A percentile compares a stretch with the other conserved stretches of the same genome.
phyloP scores from a whole-genome alignment of 2,888 invertebrate genomes.

The Hyposoter didymator region DNA sequence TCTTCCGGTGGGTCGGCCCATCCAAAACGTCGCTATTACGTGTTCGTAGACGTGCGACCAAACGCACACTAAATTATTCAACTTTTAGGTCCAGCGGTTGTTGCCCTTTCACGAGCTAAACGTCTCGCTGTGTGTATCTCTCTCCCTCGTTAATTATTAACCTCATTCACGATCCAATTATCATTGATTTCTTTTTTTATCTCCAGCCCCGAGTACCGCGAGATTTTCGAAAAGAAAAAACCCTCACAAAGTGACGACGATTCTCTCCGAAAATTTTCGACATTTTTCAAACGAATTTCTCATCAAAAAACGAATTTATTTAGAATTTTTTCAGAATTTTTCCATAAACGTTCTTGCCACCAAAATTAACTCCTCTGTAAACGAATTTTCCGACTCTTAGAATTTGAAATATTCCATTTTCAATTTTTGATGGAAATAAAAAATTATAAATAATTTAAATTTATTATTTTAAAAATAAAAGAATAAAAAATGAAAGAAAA shows the following conservation, averaged over 20 bases:
- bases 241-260: slow-evolving; percentile 42
- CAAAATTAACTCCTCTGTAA: too few relatives aligned
- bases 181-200: slow-evolving; percentile 60
- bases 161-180: slow-evolving; percentile 61
- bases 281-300: neutral
- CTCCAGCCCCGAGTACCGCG: slow-evolving; percentile 34
- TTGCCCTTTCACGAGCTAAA: slow-evolving; percentile 11
- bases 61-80: slow-evolving; percentile 47
- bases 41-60: slow-evolving; percentile 47
- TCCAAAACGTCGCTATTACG: slow-evolving; percentile 55
- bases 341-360: too few relatives aligned
- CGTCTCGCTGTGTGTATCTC: slow-evolving; percentile 6
- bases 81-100: neutral
- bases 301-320: too few relatives aligned
- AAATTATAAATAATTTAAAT: too few relatives aligned
- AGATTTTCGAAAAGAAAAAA: slow-evolving; percentile 19
- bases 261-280: neutral
- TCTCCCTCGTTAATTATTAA: slow-evolving; percentile 4
- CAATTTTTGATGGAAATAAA: too few relatives aligned
- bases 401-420: too few relatives aligned
- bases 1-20: slow-evolving; percentile 58
- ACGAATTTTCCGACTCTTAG: too few relatives aligned
- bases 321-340: too few relatives aligned
- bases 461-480: too few relatives aligned
- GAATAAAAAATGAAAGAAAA: too few relatives aligned